A percentile compares a stretch with the other conserved stretches of the same genome.
Evolutionary conservation across 1,140 invertebrate genomes (phyloP).

Genomic region (Panagrolaimus sp.): DNA sequence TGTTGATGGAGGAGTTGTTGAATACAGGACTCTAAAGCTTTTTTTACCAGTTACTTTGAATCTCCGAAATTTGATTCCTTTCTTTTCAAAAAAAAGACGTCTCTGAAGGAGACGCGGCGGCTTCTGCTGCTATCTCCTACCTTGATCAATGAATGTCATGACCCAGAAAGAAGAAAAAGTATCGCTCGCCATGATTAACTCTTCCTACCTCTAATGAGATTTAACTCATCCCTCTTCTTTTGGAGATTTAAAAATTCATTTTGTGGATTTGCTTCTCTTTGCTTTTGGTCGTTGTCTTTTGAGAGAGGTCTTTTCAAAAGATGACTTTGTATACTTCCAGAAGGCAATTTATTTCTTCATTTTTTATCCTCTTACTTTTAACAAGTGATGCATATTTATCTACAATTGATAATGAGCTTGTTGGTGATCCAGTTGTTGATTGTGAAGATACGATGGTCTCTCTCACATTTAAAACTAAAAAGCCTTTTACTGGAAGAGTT

Average conservation of each 20-base stretch:
- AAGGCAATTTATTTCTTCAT: neutral
- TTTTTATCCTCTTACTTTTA: neutral
- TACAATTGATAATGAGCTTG: conserved; percentile 48
- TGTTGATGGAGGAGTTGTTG: no score
- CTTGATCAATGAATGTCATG: no score
- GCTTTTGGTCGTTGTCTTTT: neutral
- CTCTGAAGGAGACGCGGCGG: no score
- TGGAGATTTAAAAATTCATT: neutral
- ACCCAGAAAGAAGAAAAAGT: no score
- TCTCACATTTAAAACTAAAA: conserved; percentile 55
- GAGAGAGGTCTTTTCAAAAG: neutral
- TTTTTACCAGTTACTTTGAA: no score
- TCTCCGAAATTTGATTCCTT: no score
- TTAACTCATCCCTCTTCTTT: no score
- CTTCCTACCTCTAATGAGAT: no score
- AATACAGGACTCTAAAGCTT: no score
- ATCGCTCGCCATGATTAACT: no score
- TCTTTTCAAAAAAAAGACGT: no score
- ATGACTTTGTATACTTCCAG: neutral
- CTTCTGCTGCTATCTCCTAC: no score
- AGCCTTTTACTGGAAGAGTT: conserved; percentile 52
- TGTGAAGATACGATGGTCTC: conserved; percentile 46
- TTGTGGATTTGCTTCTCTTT: neutral
- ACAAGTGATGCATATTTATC: neutral
- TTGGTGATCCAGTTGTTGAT: conserved; percentile 43